phyloP scores from a whole-genome alignment of 2,113 vertebrate species.

The Myotis yumanensis region DNA sequence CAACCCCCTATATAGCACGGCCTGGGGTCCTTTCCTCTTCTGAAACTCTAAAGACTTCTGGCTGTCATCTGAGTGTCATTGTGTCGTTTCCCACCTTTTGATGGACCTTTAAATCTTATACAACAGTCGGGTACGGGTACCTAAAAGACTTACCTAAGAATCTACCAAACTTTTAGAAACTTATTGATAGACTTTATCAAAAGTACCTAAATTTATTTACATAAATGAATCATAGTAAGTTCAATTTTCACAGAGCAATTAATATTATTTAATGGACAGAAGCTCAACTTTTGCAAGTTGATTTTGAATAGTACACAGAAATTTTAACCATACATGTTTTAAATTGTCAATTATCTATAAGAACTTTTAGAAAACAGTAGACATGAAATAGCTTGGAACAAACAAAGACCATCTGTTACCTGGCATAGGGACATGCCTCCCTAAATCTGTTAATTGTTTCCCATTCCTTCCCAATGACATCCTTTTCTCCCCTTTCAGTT shows the following conservation, averaged over 20 bases:
- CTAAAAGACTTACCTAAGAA: neutral
- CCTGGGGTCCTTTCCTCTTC: neutral
- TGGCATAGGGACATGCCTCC: neutral
- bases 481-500: neutral
- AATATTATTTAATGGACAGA: slow-evolving; percentile 28
- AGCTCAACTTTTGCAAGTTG: neutral
- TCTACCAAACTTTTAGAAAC: slow-evolving; percentile 31
- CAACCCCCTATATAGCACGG: fast-evolving
- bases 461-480: neutral
- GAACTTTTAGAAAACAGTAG: neutral
- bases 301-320: neutral
- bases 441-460: neutral
- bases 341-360: slow-evolving; percentile 40
- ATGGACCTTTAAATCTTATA: neutral
- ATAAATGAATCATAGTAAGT: neutral
- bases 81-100: neutral
- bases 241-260: slow-evolving; percentile 44
- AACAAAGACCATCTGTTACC: neutral
- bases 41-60: neutral
- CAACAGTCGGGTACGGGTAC: neutral
- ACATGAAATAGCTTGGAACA: neutral
- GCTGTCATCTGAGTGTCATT: neutral
- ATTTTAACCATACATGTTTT: slow-evolving; percentile 51
- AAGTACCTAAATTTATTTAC: neutral
- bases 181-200: neutral